Evolutionary conservation across 2,888 invertebrate genomes (phyloP), one percentile per base, ranked within the genome.

Genomic region (Eumacrocentrus americanus): DNA sequence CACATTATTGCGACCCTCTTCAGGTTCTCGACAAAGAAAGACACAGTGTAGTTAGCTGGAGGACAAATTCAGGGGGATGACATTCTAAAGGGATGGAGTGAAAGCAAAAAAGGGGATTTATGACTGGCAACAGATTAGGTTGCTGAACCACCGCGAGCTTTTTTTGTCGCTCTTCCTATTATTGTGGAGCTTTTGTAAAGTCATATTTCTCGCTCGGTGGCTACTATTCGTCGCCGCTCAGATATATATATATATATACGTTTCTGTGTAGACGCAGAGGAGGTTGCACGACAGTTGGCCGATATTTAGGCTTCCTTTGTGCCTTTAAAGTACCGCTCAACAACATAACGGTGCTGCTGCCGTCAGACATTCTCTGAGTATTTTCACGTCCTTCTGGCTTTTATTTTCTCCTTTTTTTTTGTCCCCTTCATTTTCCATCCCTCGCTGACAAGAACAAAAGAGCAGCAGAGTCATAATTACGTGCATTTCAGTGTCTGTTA

Each of bases 41-140:
- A 40, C 7, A 37, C 34, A n/a, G 44, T 38, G 48, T 12, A 37
- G 47, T 20, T 18, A 22, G 16, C 20, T 46, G 22, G 20, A 20
- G n/a, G 29, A 29, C 29, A 29, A 29, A 29, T 29, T 29, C 29
- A 29, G 29, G 29, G 29, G 29, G 9, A 29, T 29, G 9, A 29
- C 4, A 9, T 11, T 20, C 12, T 20, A 46, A 40, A 61, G 42
- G 60, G 62, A 66, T 55, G 59, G 61, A 52, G 20, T 56, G 48
- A 58, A 70, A 71, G 70, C 69, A 73, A 74, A 77, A 76, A 75
- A 77, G 72, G 71, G 75, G 73, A 78, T 78, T 79, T 78, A 79
- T 76, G 75, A 77, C 78, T 77, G 76, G 29, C 76, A 73, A 77
- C 78, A 77, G 79, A 79, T 79, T 78, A 79, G 77, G 73, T 71